Evolutionary conservation across 2,888 invertebrate species (phyloP), one percentile per base, ranked within the genome.

Genomic region (Lasiommata megera): DNA sequence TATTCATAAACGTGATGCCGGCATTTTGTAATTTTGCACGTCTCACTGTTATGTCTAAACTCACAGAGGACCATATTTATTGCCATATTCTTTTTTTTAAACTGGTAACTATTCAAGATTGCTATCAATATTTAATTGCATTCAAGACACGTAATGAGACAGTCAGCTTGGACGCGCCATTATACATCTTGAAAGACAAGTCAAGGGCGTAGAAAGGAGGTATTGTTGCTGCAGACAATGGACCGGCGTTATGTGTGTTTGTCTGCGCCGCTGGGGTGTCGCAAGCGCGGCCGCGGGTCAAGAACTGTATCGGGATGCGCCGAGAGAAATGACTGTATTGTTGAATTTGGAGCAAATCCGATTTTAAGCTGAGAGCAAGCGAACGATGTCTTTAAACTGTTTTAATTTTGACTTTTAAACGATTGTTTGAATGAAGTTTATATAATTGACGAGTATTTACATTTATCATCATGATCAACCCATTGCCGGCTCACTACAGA

Each of bases 141-240:
- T 28, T 38, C 5, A 18, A 12, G 8, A 23, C 23, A n/a, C 0
- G 7, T 17, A 34, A 31, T 36, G 11, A 11, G 12, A 8, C 9
- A 16, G 16, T 9, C n/a, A 6, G 29, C 11, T 14, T 23, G 36
- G 52, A 57, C 38, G 57, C 52, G 41, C 47, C 52, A 60, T 58
- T 60, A 62, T 60, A 56, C 29, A 28, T 48, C 29, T 37, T 38
- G 41, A 37, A 31, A 31, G 57, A 50, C 60, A 28, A 41, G 38
- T 55, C 60, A 60, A 62, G 62, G 63, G 14, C 62, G 36, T 60
- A 56, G 62, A 64, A 56, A 62, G 62, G 62, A 56, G 17, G 57
- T 56, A 62, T 63, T 63, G 63, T 64, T 28, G 52, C 23, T 29
- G 8, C 29, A 18, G 34, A 64, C 63, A 62, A 64, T 64, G 55